Conservation (phyloP, 1,140 invertebrate genomes). For the Ceratina australensis region DNA sequence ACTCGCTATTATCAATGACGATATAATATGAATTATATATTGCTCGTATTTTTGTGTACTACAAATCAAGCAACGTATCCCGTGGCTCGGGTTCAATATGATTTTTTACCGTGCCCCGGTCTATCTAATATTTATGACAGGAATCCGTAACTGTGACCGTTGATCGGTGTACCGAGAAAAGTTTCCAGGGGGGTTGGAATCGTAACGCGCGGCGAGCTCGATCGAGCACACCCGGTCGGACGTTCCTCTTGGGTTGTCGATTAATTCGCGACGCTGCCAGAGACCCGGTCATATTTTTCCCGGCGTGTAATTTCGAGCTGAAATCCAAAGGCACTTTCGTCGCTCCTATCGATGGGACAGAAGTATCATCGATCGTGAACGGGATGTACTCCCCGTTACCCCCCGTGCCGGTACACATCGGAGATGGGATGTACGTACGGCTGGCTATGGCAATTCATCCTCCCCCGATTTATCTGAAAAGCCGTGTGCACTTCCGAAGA, state of each 20-base stretch:
- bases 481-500: slow-evolving; percentile 36
- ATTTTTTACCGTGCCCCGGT: too few relatives aligned
- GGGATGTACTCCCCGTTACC: too few relatives aligned
- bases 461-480: slow-evolving; percentile 48
- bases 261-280: slow-evolving; percentile 32
- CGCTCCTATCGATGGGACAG: slow-evolving; percentile 32
- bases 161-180: too few relatives aligned
- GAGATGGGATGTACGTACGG: slow-evolving; percentile 14
- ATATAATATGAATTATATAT: too few relatives aligned
- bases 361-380: slow-evolving; percentile 51
- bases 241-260: slow-evolving; percentile 19
- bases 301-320: slow-evolving; percentile 23
- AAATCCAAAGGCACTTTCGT: slow-evolving; percentile 33
- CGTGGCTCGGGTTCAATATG: too few relatives aligned
- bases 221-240: not conserved
- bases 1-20: too few relatives aligned
- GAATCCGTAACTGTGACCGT: too few relatives aligned
- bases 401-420: not conserved
- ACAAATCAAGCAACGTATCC: too few relatives aligned
- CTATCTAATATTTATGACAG: too few relatives aligned
- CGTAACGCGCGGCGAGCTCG: not conserved
- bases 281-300: slow-evolving; percentile 37
- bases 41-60: too few relatives aligned
- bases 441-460: slow-evolving; percentile 49
- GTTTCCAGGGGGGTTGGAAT: too few relatives aligned